These are phyloP conservation scores for Hormiphora californensis DNA, from an alignment of 37 sponge, comb jelly and placozoan genomes.

Conservation along the genomic window DNA sequence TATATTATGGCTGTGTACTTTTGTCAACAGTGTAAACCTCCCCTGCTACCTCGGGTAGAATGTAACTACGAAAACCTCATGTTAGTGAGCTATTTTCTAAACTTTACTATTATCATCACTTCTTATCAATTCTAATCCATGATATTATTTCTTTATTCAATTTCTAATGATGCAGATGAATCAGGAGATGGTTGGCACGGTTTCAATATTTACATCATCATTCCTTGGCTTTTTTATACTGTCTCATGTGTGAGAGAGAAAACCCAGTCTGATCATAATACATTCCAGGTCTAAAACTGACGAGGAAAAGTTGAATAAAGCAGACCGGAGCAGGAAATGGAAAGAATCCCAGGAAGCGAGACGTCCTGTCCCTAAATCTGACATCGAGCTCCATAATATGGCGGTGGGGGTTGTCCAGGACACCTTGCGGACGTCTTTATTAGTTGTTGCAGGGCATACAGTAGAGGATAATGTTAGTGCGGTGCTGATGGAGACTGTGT, in stretches of 20 bases:
- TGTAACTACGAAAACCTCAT: not conserved
- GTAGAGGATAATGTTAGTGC: not conserved
- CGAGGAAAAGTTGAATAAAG: not conserved
- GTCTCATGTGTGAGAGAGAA: not conserved
- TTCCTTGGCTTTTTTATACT: no score
- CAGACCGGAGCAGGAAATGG: not conserved
- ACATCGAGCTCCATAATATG: no score
- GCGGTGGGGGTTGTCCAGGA: no score
- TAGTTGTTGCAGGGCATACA: no score
- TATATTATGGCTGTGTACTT: slow-evolving; percentile 12
- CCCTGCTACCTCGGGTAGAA: not conserved
- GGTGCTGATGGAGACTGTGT: not conserved
- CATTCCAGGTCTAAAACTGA: not conserved
- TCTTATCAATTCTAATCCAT: no score
- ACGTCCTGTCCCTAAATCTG: not conserved
- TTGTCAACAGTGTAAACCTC: slow-evolving; percentile 13
- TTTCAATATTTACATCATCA: no score
- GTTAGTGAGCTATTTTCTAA: slow-evolving; percentile 2
- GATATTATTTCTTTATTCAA: no score
- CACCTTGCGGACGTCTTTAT: no score
- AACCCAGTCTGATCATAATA: not conserved
- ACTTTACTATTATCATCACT: no score
- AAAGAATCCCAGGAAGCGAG: not conserved
- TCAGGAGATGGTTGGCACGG: no score
- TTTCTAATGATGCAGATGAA: no score